Evolutionary conservation across 2,888 invertebrate species (phyloP).

Genomic region (Branchellion lobata): DNA sequence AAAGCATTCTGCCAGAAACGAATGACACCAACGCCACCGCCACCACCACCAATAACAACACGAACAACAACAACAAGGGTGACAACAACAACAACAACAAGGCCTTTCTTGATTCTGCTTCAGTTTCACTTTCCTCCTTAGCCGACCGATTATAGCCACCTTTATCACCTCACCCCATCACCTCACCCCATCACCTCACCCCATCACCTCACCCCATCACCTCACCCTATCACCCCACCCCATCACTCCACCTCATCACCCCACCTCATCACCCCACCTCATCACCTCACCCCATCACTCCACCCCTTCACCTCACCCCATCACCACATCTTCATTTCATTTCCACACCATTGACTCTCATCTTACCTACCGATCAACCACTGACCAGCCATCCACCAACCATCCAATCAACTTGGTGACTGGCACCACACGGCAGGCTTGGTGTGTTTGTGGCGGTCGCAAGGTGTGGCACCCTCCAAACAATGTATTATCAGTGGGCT

Average conservation of each 20-base stretch:
- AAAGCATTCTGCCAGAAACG: too few species aligned
- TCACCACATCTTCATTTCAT: background rate
- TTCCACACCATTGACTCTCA: too few species aligned
- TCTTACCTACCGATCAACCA: too few species aligned
- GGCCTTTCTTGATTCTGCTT: background rate
- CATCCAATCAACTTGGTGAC: too few species aligned
- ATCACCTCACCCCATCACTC: conserved; percentile 3
- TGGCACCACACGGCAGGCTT: too few species aligned
- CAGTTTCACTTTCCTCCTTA: conserved; percentile 20
- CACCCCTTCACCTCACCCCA: background rate
- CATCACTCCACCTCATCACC: background rate
- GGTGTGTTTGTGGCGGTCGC: too few species aligned
- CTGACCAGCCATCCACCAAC: too few species aligned
- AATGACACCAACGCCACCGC: background rate
- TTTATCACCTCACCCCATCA: background rate
- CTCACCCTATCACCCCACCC: background rate
- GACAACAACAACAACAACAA: background rate
- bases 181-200: background rate
- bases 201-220: background rate
- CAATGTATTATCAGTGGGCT: too few species aligned
- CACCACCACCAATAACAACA: conserved; percentile 8
- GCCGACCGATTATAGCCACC: conserved; percentile 31
- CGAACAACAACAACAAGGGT: background rate
- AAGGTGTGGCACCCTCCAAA: too few species aligned
- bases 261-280: background rate